Percentiles rank a stretch among this genome's conserved stretches.
phyloP scores from a whole-genome alignment of 2,888 invertebrate genomes.

The Poecilobothrus nobilitatus region DNA sequence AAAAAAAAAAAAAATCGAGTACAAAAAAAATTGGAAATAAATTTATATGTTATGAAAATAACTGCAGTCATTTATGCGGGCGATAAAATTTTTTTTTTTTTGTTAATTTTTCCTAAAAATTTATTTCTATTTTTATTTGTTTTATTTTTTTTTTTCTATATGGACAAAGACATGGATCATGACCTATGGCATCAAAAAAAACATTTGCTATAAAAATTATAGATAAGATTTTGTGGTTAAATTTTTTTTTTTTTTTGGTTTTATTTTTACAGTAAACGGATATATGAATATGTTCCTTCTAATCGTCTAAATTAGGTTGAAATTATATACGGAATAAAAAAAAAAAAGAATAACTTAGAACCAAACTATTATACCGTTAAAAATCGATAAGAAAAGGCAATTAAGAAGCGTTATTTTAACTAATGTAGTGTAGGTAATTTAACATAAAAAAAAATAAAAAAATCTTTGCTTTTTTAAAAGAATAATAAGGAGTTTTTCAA shows the following conservation, averaged over 20 bases:
- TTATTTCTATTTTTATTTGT: not conserved
- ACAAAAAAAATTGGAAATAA: not conserved
- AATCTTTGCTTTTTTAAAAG: no score
- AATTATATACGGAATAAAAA: no score
- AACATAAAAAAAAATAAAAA: no score
- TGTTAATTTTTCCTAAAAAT: not conserved
- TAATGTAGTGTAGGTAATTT: no score
- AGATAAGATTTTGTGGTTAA: not conserved
- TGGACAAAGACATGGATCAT: not conserved
- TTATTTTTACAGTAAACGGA: no score
- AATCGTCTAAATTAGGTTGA: not conserved
- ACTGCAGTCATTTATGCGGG: conserved; percentile 6
- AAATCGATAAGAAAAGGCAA: no score
- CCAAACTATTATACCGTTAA: no score
- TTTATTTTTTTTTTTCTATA: not conserved
- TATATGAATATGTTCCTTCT: not conserved
- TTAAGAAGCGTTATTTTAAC: no score
- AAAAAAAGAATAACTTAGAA: no score
- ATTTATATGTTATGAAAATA: conserved; percentile 3
- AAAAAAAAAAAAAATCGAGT: not conserved
- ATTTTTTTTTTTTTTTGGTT: no score
- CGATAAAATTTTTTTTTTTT: not conserved
- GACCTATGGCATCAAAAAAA: not conserved
- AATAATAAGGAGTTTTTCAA: no score
- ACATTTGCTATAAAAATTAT: not conserved